Conservation (phyloP, 1,140 invertebrate species). For the Antheraea pernyi region DNA sequence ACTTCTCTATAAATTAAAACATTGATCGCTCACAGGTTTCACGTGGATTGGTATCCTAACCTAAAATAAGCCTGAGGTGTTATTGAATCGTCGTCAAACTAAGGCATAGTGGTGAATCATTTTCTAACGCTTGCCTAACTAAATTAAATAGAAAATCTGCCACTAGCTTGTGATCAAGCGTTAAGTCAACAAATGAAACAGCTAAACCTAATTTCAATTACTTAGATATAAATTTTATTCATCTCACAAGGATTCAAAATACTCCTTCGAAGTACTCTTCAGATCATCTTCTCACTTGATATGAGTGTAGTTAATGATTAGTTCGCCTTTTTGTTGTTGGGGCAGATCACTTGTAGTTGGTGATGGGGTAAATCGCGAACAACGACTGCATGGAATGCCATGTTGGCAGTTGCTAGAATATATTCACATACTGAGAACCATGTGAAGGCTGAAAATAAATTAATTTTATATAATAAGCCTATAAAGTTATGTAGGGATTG, state of each 20-base stretch:
- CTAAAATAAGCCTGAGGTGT: no score
- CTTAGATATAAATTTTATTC: no score
- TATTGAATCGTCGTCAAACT: no score
- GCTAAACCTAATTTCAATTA: no score
- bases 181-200: no score
- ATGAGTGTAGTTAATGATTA: not conserved
- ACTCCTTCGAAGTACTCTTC: not conserved
- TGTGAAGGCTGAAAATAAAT: constrained; percentile 88
- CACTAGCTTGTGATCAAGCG: no score
- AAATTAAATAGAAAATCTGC: no score
- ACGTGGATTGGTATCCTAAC: no score
- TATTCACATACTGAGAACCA: constrained; percentile 96
- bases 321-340: constrained; percentile 40
- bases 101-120: no score
- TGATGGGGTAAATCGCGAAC: constrained; percentile 92
- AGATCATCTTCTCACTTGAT: not conserved
- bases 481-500: not conserved
- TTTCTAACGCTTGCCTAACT: no score
- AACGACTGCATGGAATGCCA: constrained; percentile 94
- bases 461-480: not conserved
- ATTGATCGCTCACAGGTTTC: no score
- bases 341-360: constrained; percentile 85
- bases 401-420: constrained; percentile 93
- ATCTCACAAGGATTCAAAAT: not conserved
- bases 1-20: no score